Conservation (phyloP, 35 echinoderm and acorn worm genomes). For the Apostichopus californicus region DNA sequence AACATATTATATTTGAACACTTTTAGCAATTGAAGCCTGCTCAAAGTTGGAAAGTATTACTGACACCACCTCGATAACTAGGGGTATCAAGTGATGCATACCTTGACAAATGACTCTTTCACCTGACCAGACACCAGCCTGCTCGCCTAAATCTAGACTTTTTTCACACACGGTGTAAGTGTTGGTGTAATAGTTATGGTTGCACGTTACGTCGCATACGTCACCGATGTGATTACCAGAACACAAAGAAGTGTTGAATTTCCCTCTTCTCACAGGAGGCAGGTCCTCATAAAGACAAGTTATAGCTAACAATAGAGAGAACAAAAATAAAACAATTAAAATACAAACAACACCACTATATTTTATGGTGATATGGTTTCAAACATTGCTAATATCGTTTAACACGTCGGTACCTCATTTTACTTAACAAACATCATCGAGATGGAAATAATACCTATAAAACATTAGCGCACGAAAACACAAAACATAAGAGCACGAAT, state of each 20-base stretch:
- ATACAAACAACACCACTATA: too few relatives aligned
- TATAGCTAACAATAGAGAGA: background rate
- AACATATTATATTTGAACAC: too few relatives aligned
- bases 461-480: too few relatives aligned
- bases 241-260: background rate
- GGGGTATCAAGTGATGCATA: background rate
- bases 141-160: background rate
- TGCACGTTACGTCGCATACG: constrained; percentile 10
- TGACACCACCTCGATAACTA: too few relatives aligned
- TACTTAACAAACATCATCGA: too few relatives aligned
- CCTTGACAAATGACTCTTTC: background rate
- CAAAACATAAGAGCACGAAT: too few relatives aligned
- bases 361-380: too few relatives aligned
- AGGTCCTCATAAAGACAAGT: background rate
- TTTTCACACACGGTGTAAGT: background rate
- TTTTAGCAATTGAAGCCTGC: too few relatives aligned
- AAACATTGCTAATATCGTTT: too few relatives aligned
- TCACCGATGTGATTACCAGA: constrained; percentile 5
- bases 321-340: background rate
- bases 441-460: too few relatives aligned
- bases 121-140: background rate
- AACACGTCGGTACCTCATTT: too few relatives aligned
- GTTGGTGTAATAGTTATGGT: background rate
- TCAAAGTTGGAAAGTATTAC: too few relatives aligned
- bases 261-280: background rate